A percentile compares a stretch with the other conserved stretches of the same genome.
Conservation (phyloP, 2,797 vertebrate genomes). For the Xenops minutus region DNA sequence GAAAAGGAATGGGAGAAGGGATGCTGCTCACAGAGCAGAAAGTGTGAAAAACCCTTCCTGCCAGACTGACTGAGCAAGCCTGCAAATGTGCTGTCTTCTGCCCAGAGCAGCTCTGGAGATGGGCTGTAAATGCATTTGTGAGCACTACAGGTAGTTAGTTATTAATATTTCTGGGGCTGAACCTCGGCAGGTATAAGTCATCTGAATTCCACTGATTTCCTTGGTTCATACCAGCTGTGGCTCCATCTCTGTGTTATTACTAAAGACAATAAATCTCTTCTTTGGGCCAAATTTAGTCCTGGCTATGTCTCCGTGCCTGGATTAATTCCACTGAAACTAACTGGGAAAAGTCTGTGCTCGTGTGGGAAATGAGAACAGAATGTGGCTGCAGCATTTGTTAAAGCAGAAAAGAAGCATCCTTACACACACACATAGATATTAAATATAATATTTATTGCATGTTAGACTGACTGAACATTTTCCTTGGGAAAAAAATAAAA, state of each 20-base stretch:
- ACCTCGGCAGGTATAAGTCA: neutral
- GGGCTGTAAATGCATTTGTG: constrained; percentile 31
- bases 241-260: neutral
- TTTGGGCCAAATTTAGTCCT: constrained; percentile 17
- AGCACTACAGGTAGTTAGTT: constrained; percentile 36
- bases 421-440: neutral
- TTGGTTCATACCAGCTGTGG: neutral
- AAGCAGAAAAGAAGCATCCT: neutral
- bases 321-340: neutral
- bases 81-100: neutral
- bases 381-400: neutral
- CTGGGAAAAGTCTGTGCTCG: neutral
- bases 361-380: neutral
- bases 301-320: neutral
- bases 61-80: neutral
- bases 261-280: constrained; percentile 5
- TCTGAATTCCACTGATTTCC: constrained; percentile 8
- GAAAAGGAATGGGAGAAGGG: neutral
- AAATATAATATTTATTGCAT: neutral
- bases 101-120: neutral
- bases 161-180: constrained; percentile 9
- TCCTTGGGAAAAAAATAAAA: neutral
- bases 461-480: neutral
- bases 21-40: constrained; percentile 18
- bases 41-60: constrained; percentile 20